Conservation (phyloP, 2,888 invertebrate genomes). For the Eristalis pertinax region DNA sequence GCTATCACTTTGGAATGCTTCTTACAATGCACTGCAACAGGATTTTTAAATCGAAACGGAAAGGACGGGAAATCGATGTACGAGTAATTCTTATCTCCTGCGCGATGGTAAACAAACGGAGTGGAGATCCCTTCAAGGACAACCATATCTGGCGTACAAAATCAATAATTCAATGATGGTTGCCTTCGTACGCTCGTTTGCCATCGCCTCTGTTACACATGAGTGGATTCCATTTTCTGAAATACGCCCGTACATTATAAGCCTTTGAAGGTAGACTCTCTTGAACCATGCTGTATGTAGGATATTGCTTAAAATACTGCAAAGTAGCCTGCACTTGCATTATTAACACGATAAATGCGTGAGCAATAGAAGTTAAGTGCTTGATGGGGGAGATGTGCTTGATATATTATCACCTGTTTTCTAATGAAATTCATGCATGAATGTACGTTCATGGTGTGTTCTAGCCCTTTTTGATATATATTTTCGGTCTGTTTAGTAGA, state of each 20-base stretch:
- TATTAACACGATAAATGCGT: constrained; percentile 14
- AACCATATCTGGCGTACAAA: background rate
- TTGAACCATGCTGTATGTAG: background rate
- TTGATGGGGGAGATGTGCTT: background rate
- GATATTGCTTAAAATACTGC: background rate
- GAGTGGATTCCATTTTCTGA: background rate
- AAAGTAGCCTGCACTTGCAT: constrained; percentile 5
- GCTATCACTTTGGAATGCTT: background rate
- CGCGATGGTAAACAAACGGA: constrained; percentile 9
- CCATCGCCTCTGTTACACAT: background rate
- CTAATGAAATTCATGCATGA: background rate
- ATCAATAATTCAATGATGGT: constrained; percentile 52
- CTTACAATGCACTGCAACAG: background rate
- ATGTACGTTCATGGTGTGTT: background rate
- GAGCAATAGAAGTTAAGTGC: constrained; percentile 21
- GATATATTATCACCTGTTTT: background rate
- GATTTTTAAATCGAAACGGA: background rate
- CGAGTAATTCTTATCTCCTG: background rate
- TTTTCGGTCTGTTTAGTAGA: background rate
- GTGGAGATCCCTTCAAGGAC: constrained; percentile 13
- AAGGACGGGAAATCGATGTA: background rate
- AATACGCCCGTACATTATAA: background rate
- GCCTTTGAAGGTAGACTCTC: background rate
- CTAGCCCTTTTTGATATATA: background rate
- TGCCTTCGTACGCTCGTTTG: background rate